Evolutionary conservation across 2,113 vertebrate genomes (phyloP).

Genomic region (Mystacornis crossleyi): DNA sequence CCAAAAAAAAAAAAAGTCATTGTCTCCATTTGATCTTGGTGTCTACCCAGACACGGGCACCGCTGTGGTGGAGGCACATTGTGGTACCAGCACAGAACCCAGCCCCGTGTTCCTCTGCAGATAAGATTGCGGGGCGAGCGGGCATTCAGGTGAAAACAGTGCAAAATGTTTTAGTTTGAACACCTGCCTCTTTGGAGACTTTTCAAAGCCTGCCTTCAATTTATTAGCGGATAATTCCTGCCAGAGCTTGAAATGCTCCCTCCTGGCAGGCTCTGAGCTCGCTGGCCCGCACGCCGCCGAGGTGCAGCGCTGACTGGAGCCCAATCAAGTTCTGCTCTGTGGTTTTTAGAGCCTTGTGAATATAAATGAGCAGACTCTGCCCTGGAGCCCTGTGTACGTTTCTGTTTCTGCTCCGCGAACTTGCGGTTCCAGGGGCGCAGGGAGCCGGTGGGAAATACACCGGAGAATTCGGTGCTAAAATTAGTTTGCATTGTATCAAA

Average conservation of each 20-base stretch:
- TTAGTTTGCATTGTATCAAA: neutral
- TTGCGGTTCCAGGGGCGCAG: neutral
- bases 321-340: neutral
- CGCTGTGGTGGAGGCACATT: accelerated
- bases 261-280: neutral
- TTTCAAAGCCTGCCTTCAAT: slow-evolving; percentile 36
- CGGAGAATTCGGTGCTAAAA: neutral
- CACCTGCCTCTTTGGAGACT: slow-evolving; percentile 38
- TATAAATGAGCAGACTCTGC: neutral
- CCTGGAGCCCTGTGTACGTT: neutral
- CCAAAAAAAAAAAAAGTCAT: accelerated
- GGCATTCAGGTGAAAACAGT: neutral
- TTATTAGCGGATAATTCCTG: slow-evolving; percentile 7
- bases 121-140: neutral
- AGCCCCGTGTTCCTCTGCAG: neutral
- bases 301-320: neutral
- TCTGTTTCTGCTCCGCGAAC: neutral
- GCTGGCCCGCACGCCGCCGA: neutral
- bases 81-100: neutral
- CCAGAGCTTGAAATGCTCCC: slow-evolving; percentile 9
- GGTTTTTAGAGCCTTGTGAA: neutral
- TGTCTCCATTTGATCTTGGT: neutral
- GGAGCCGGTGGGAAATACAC: neutral
- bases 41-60: neutral
- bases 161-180: neutral